Evolutionary conservation across 2,797 vertebrate species (phyloP).

Genomic region (Melanotaenia pygmaea): DNA sequence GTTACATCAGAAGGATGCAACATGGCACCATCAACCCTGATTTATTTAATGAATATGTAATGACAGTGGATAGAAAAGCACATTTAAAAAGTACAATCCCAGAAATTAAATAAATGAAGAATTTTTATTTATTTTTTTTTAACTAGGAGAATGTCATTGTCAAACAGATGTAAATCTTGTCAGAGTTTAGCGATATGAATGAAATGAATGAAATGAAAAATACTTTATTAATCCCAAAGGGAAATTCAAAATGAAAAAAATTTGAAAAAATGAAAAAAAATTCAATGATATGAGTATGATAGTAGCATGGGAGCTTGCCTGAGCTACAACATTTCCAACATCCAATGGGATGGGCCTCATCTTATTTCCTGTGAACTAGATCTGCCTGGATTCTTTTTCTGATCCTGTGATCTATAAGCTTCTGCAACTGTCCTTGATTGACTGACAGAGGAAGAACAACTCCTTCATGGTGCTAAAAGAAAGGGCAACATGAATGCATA

Average conservation of each 20-base stretch:
- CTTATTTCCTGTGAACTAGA: conserved; percentile 12
- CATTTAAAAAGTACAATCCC: no score
- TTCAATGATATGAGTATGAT: neutral
- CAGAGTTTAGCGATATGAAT: neutral
- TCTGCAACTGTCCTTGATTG: conserved; percentile 54
- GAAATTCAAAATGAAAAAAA: no score
- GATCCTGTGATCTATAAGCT: conserved; percentile 29
- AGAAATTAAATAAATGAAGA: neutral
- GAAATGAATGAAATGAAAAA: no score
- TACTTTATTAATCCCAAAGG: no score
- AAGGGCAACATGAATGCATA: conserved; percentile 68
- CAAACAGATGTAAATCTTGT: neutral
- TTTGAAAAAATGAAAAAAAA: no score
- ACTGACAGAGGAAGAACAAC: conserved; percentile 63
- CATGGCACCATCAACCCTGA: no score
- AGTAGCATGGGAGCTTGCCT: conserved; percentile 1
- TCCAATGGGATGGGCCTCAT: conserved; percentile 7
- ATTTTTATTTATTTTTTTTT: neutral
- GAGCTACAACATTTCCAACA: conserved; percentile 4
- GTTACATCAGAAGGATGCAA: no score
- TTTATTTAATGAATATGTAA: no score
- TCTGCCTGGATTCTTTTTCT: conserved; percentile 13
- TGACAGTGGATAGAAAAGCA: no score
- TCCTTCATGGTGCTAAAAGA: conserved; percentile 49
- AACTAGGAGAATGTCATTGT: neutral